Conservation (phyloP, 1,140 invertebrate species). For the Brachionus angularis region DNA sequence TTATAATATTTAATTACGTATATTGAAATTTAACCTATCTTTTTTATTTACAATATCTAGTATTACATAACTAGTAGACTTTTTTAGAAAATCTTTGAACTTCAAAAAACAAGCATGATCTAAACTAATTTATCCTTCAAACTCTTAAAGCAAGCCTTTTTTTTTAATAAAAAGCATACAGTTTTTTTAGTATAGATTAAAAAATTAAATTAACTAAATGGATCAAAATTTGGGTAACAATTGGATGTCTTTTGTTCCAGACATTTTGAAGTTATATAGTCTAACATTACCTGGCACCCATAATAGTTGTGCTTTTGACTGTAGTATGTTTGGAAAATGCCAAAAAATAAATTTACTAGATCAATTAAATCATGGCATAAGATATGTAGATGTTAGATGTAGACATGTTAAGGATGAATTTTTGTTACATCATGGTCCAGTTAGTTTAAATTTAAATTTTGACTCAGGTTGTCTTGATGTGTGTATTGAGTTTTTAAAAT, state of each 20-base stretch:
- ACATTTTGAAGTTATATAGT: background rate
- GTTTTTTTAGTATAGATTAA: too few relatives aligned
- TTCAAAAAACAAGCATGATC: too few relatives aligned
- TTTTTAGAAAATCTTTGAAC: too few relatives aligned
- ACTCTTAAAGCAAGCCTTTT: too few relatives aligned
- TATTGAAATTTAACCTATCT: too few relatives aligned
- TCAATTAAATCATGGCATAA: constrained; percentile 6
- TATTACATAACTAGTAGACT: too few relatives aligned
- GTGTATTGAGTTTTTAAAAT: constrained; percentile 6
- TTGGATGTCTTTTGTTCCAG: constrained; percentile 26
- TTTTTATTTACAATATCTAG: too few relatives aligned
- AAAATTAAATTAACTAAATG: too few relatives aligned
- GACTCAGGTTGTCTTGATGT: constrained; percentile 1
- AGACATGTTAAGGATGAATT: constrained; percentile 18
- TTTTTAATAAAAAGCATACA: too few relatives aligned
- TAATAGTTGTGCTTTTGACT: constrained; percentile 14
- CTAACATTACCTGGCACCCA: constrained; percentile 25
- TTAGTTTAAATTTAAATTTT: constrained; percentile 15
- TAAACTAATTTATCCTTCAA: too few relatives aligned
- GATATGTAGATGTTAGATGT: constrained; percentile 27
- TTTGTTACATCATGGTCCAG: constrained; percentile 29
- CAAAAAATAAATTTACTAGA: constrained; percentile 6
- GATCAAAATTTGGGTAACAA: background rate
- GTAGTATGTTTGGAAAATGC: constrained; percentile 22
- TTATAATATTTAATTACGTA: too few relatives aligned